Percentiles rank a stretch among this genome's conserved stretches.
Evolutionary conservation across 2,113 vertebrate genomes (phyloP).

Genomic region (Ceyx melanurus): DNA sequence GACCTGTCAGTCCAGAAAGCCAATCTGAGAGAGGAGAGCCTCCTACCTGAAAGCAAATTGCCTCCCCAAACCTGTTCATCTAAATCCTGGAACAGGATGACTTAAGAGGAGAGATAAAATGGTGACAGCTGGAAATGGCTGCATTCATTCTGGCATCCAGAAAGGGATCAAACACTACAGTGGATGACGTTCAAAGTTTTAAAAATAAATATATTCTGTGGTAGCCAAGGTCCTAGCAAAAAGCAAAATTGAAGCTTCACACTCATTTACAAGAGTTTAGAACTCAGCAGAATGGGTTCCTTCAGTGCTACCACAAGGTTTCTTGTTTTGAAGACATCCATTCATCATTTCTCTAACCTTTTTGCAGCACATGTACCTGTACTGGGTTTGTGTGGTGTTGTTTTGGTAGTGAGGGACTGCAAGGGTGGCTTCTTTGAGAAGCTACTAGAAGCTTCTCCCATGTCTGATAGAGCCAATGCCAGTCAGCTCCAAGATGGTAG

Average conservation of each 20-base stretch:
- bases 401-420: background rate
- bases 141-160: background rate
- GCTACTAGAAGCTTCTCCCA: background rate
- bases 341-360: background rate
- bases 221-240: background rate
- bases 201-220: background rate
- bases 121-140: background rate
- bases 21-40: background rate
- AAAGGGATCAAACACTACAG: background rate
- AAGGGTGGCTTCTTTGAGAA: background rate
- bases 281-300: background rate
- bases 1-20: background rate
- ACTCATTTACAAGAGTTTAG: background rate
- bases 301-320: background rate
- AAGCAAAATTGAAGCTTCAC: background rate
- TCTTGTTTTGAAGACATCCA: background rate
- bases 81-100: background rate
- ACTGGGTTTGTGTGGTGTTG: background rate
- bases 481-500: rapidly evolving
- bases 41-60: background rate
- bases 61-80: background rate
- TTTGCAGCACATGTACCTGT: background rate
- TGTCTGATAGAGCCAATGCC: rapidly evolving
- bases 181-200: background rate
- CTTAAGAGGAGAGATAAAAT: background rate